These are phyloP conservation scores for Hoplostethus mediterraneus DNA, from an alignment of 2,797 vertebrate genomes.

Conservation along the genomic window DNA sequence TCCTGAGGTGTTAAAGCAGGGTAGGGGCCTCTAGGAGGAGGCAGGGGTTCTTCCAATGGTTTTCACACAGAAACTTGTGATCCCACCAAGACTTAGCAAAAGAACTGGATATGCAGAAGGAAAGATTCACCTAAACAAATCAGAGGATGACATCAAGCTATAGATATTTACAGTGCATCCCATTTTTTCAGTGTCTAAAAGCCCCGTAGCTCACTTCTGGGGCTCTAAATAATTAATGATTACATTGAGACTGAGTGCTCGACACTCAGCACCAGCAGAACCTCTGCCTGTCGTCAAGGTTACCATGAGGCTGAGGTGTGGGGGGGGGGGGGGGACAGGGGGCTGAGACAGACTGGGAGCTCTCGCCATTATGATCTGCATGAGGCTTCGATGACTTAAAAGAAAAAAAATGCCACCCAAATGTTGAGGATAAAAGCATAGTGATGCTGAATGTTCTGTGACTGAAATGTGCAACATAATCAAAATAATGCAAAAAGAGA, in stretches of 20 bases:
- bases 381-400: slow-evolving; percentile 79
- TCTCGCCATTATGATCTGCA: slow-evolving; percentile 69
- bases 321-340: slow-evolving; percentile 7
- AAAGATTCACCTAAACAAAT: slow-evolving; percentile 50
- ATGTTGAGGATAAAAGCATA: slow-evolving; percentile 69
- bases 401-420: slow-evolving; percentile 72
- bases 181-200: slow-evolving; percentile 79
- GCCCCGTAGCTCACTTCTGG: slow-evolving; percentile 81
- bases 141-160: slow-evolving; percentile 42
- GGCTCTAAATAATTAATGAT: slow-evolving; percentile 87
- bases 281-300: slow-evolving; percentile 88
- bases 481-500: slow-evolving; percentile 69
- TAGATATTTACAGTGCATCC: slow-evolving; percentile 65
- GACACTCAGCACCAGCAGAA: slow-evolving; percentile 76
- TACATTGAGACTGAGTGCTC: slow-evolving; percentile 82
- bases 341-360: slow-evolving; percentile 59
- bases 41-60: slow-evolving; percentile 32
- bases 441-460: slow-evolving; percentile 79
- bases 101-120: slow-evolving; percentile 18
- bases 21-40: slow-evolving; percentile 54
- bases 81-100: slow-evolving; percentile 23
- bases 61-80: slow-evolving; percentile 3
- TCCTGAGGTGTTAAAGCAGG: slow-evolving; percentile 72
- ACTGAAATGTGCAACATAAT: slow-evolving; percentile 73
- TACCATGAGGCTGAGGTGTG: slow-evolving; percentile 76